A percentile compares a stretch with the other conserved stretches of the same genome.
Conservation (phyloP, 2,797 vertebrate species). For the Ibycter americanus region DNA sequence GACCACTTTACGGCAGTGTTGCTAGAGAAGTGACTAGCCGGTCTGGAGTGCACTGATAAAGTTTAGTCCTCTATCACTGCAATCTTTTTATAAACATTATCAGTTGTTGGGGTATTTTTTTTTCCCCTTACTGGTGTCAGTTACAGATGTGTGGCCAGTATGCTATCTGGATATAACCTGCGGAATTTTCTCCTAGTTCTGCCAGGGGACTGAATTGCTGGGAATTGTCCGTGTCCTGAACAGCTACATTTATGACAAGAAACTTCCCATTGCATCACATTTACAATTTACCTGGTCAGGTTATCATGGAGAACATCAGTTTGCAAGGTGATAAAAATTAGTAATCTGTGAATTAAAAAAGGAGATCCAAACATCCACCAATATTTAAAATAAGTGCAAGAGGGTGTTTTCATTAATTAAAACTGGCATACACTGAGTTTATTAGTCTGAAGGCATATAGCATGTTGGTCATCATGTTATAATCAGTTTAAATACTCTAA, state of each 20-base stretch:
- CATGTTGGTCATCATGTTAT: not conserved
- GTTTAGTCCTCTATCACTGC: not conserved
- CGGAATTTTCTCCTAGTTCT: not conserved
- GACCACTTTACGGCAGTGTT: not conserved
- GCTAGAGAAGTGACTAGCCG: not conserved
- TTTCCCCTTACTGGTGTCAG: not conserved
- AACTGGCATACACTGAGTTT: not conserved
- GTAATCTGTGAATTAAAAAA: not conserved
- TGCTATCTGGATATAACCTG: not conserved
- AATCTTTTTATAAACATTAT: not conserved
- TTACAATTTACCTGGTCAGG: not conserved
- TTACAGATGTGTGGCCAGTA: not conserved
- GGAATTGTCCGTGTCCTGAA: not conserved
- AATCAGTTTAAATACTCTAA: not conserved
- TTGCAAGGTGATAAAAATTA: not conserved
- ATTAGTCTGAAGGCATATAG: not conserved
- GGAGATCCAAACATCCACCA: not conserved
- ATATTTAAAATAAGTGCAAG: not conserved
- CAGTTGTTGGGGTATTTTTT: rapidly evolving
- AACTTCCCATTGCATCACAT: not conserved
- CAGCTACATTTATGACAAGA: not conserved
- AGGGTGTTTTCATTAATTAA: not conserved
- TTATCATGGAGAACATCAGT: not conserved
- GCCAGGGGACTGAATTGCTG: not conserved
- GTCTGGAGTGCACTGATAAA: not conserved